Evolutionary conservation across 2,113 vertebrate genomes (phyloP).

Genomic region (Prionailurus viverrinus): DNA sequence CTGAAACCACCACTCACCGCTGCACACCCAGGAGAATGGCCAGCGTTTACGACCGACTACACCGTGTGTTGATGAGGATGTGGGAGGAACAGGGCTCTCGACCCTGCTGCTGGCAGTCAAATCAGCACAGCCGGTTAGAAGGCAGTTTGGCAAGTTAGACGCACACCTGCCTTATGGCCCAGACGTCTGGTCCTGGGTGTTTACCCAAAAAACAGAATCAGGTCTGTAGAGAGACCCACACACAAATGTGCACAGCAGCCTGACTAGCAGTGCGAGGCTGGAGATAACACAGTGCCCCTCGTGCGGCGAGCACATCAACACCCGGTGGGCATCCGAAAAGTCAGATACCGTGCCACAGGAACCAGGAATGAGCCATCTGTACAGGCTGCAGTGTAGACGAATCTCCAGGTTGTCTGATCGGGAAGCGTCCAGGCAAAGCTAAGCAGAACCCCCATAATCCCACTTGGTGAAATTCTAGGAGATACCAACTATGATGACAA

Average conservation of each 20-base stretch:
- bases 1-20: neutral
- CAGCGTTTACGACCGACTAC: fast-evolving
- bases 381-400: fast-evolving
- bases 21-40: fast-evolving
- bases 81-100: neutral
- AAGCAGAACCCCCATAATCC: fast-evolving
- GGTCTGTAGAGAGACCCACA: neutral
- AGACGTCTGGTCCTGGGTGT: neutral
- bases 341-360: neutral
- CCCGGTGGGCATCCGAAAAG: neutral
- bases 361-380: fast-evolving
- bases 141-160: neutral
- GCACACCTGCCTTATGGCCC: neutral
- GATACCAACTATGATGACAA: too few species aligned
- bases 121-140: neutral
- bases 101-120: fast-evolving
- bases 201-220: neutral
- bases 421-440: too few species aligned
- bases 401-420: neutral
- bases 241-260: neutral
- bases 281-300: neutral
- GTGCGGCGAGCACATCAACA: fast-evolving
- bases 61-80: fast-evolving
- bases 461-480: neutral
- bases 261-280: neutral